These are phyloP conservation scores for Solenopsis invicta DNA, from an alignment of 1,140 invertebrate species.

Conservation along the genomic window DNA sequence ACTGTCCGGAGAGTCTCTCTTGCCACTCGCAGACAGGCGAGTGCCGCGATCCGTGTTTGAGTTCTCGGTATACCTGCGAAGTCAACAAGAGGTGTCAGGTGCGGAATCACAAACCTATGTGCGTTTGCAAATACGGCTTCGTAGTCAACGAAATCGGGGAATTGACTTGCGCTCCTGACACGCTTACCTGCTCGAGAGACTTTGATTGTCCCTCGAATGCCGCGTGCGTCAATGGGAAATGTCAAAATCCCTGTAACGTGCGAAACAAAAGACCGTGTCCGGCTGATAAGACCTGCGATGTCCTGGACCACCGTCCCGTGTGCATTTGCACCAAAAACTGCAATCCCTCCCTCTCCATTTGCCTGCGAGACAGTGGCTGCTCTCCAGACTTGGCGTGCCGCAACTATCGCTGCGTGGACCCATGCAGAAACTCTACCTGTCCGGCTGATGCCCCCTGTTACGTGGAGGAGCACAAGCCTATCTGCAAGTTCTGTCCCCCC, in stretches of 20 bases:
- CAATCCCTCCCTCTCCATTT: slow-evolving; percentile 94
- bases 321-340: slow-evolving; percentile 96
- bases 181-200: slow-evolving; percentile 92
- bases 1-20: slow-evolving; percentile 92
- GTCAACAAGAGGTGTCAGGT: slow-evolving; percentile 95
- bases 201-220: slow-evolving; percentile 95
- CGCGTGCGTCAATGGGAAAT: slow-evolving; percentile 93
- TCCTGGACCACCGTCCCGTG: slow-evolving; percentile 93
- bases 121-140: slow-evolving; percentile 96
- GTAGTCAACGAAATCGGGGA: slow-evolving; percentile 94
- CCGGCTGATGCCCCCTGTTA: slow-evolving; percentile 94
- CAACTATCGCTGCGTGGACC: slow-evolving; percentile 96
- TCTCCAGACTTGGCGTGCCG: slow-evolving; percentile 94
- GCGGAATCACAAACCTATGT: slow-evolving; percentile 93
- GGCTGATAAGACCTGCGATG: slow-evolving; percentile 93
- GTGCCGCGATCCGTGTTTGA: slow-evolving; percentile 93
- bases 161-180: slow-evolving; percentile 93
- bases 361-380: slow-evolving; percentile 95
- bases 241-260: slow-evolving; percentile 94
- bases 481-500: slow-evolving; percentile 97
- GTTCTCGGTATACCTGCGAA: slow-evolving; percentile 89
- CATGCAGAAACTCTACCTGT: slow-evolving; percentile 93
- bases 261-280: slow-evolving; percentile 89
- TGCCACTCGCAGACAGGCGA: slow-evolving; percentile 90
- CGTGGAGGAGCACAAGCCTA: slow-evolving; percentile 96